A percentile compares a stretch with the other conserved stretches of the same genome.
phyloP scores from a whole-genome alignment of 1,140 invertebrate genomes.

The Nymphalis io region DNA sequence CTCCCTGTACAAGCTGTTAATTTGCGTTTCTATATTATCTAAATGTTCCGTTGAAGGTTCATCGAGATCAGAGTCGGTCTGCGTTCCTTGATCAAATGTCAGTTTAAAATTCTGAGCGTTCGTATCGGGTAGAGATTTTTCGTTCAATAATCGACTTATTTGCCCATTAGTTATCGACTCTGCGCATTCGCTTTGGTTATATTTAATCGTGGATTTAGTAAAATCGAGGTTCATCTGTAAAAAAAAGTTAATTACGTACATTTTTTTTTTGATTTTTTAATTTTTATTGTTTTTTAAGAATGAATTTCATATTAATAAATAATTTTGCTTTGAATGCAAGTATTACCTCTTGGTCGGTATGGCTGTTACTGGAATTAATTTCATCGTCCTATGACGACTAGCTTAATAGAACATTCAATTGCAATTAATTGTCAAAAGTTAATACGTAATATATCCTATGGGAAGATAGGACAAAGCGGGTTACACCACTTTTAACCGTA shows the following conservation, averaged over 20 bases:
- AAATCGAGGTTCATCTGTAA: conserved; percentile 39
- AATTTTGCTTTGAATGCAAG: too few species aligned
- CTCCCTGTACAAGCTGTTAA: conserved; percentile 45
- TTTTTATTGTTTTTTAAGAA: not conserved
- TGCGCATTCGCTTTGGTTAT: not conserved
- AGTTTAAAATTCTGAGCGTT: conserved; percentile 26
- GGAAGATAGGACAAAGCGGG: too few species aligned
- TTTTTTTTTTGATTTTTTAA: too few species aligned
- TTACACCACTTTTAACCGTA: too few species aligned
- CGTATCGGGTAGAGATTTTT: conserved; percentile 38
- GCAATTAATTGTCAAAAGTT: too few species aligned
- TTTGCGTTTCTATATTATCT: conserved; percentile 46
- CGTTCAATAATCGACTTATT: conserved; percentile 27
- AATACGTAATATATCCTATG: too few species aligned
- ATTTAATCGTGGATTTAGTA: too few species aligned
- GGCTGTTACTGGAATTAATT: conserved; percentile 35
- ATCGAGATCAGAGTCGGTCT: conserved; percentile 43
- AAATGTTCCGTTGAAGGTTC: conserved; percentile 40
- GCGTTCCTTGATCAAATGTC: conserved; percentile 47
- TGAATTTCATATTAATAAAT: too few species aligned
- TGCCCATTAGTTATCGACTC: conserved; percentile 18
- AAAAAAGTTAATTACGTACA: conserved; percentile 8
- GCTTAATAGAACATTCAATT: too few species aligned
- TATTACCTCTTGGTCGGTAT: conserved; percentile 47
- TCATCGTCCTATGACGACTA: too few species aligned